Base-by-base conservation (phyloP, 2,113 vertebrate species). In the Odocoileus virginianus region DNA sequence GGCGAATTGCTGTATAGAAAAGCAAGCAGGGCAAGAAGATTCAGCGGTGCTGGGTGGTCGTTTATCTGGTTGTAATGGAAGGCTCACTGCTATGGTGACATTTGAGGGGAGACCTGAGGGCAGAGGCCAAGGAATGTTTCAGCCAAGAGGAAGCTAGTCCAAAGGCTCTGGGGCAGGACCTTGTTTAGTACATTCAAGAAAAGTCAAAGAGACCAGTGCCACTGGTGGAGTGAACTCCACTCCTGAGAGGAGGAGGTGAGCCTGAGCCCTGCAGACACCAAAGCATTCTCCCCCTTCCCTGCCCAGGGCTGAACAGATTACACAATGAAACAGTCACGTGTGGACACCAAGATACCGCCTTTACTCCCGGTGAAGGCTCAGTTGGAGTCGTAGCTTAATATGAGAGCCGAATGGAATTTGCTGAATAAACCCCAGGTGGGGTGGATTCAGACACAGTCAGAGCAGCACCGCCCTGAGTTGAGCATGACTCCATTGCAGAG, bases 401-500 rank as follows among this genome's bases (percentile, higher is more conserved):
- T 25, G 40, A 78, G 27, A 54, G 40, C 23, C 81, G 27, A 17
- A 28, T 27, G 14, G 84, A 28, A 6, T 36, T 60, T 87, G 52
- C 45, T 74, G 5, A 43, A 45, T 79, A 28, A 71, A n/a, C 28
- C 60, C 57, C 58, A 71, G 57, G 13, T 5, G 83, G 57, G 43
- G 16, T 47, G 36, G 52, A 30, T 40, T 84, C 54, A 14, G 30
- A 8, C 25, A 40, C 58, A 27, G 14, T 25, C 28, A 64, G 52
- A 54, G 47, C 27, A 30, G 11, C 27, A 2, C 27, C 17, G 17
- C 60, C 2, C 17, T 61, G 54, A 19, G 23, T 45, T 17, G 3
- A 4, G n/a, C 27, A 0, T 47, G 79, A 23, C 60, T 40, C 4
- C 36, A 0, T 1, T 27, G 9, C 14, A 30, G 40, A 2, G 13